These are phyloP conservation scores for Metellina segmentata DNA, from an alignment of 2,888 invertebrate genomes.

Conservation along the genomic window DNA sequence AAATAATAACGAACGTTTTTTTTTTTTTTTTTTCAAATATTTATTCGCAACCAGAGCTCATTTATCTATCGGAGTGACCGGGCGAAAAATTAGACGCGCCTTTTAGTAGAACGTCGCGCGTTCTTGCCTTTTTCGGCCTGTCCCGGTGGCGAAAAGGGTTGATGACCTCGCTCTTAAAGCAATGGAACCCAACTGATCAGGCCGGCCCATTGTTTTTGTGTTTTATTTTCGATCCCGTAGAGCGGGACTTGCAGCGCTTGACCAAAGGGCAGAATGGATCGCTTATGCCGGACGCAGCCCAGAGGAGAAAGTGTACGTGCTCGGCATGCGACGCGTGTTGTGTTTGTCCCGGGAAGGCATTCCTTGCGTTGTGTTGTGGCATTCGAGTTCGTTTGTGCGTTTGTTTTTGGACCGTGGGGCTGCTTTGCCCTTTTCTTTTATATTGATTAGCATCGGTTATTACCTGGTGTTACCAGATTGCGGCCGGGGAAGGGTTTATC, in stretches of 20 bases:
- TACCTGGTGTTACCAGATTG: too few species aligned
- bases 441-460: too few species aligned
- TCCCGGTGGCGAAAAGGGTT: constrained; percentile 44
- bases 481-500: too few species aligned
- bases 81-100: constrained; percentile 27
- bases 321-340: constrained; percentile 1
- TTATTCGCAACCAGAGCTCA: constrained; percentile 13
- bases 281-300: background rate
- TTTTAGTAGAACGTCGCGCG: constrained; percentile 10
- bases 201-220: constrained; percentile 30
- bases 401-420: background rate
- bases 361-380: too few species aligned
- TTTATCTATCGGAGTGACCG: constrained; percentile 47
- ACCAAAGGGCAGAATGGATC: constrained; percentile 70
- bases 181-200: constrained; percentile 40
- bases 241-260: constrained; percentile 44
- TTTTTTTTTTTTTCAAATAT: constrained; percentile 22
- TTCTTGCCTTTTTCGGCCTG: constrained; percentile 49
- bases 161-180: constrained; percentile 34
- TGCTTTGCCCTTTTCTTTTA: too few species aligned
- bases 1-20: background rate
- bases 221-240: constrained; percentile 17
- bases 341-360: too few species aligned
- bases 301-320: constrained; percentile 21
- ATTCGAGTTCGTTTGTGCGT: background rate